phyloP scores from a whole-genome alignment of 2,797 vertebrate species.

The Acanthurus lineatus region DNA sequence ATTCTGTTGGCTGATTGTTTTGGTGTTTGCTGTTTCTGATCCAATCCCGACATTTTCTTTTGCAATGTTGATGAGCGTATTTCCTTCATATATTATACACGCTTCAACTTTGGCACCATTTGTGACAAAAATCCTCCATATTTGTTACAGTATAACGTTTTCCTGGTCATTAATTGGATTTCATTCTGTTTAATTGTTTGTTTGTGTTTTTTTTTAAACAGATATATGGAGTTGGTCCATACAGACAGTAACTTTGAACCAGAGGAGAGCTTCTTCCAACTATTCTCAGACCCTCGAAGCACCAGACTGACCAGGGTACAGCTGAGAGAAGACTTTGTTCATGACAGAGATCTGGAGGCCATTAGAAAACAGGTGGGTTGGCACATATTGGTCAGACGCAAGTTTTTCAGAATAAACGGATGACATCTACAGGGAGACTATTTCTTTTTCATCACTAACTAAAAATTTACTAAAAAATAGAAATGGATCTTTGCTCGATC shows the following conservation, averaged over 20 bases:
- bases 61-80: no score
- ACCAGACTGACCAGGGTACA: constrained; percentile 94
- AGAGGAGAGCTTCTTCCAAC: constrained; percentile 96
- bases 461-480: no score
- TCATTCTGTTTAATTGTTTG: no score
- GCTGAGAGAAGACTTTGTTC: constrained; percentile 92
- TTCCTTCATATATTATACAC: no score
- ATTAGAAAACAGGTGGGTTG: constrained; percentile 92
- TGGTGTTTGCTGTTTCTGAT: no score
- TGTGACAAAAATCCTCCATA: no score
- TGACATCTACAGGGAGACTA: background rate
- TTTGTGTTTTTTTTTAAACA: constrained; percentile 59
- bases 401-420: background rate
- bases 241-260: constrained; percentile 93
- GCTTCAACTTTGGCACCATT: no score
- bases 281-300: constrained; percentile 95
- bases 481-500: no score
- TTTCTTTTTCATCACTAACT: background rate
- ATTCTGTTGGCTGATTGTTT: no score
- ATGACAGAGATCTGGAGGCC: constrained; percentile 95
- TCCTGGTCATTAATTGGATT: no score
- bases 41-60: no score
- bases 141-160: no score
- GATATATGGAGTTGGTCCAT: constrained; percentile 95
- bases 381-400: constrained; percentile 16